Evolutionary conservation across 2,888 invertebrate genomes (phyloP), one percentile per base, ranked within the genome.

Genomic region (Cheilosia variabilis): DNA sequence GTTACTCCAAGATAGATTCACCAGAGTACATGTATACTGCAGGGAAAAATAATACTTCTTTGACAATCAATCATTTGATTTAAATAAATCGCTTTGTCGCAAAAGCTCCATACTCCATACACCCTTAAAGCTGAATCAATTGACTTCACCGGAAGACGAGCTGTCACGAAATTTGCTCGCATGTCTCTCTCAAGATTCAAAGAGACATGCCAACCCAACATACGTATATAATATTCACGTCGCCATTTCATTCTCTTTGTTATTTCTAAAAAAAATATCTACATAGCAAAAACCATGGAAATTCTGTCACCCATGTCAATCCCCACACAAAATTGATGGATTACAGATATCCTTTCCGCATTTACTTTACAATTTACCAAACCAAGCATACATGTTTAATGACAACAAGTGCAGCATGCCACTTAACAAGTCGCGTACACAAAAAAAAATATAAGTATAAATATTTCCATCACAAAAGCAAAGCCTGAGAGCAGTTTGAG

Each of bases 261-360:
- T 37, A 13, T 37, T 37, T 53, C 6, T 62, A 6, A 27, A 27
- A 37, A 15, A 41, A 15, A 34, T 62, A 83, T 75, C 69, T 76
- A 27, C 73, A 68, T 81, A 78, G 68, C 73, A 68, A 83, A 68
- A 43, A 63, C 73, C 55, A 27, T 34, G 55, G 52, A 68, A 78
- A 73, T 73, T 57, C 73, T 83, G 82, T 72, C 82, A 77, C 34
- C 66, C 47, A 27, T 68, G 77, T 77, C 82, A 83, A 65, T 76
- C 69, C 37, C 27, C 31, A 50, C 53, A 45, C 52, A 60, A 65
- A 57, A 73, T 72, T 78, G 78, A 83, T 78, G 57, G 78, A 78
- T 72, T 73, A 73, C 72, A 31, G 3, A 31, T 10, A 45, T 55
- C 9, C 62, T 62, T 55, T 58, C 34, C 50, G 65, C 60, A 73